Evolutionary conservation across 2,113 vertebrate species (phyloP).

Genomic region (Pipra filicauda): DNA sequence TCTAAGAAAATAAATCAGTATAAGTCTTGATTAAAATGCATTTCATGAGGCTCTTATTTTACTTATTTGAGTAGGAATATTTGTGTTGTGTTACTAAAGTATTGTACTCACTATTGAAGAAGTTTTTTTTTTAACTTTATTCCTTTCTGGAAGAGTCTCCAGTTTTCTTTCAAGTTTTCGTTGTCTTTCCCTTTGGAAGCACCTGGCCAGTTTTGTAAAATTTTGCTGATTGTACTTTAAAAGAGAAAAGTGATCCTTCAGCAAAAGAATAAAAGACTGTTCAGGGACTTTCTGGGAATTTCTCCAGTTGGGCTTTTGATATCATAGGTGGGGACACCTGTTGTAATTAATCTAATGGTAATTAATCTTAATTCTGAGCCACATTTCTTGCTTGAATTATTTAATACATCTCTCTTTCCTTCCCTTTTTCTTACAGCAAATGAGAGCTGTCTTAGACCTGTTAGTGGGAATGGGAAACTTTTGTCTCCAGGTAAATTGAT

Average conservation of each 20-base stretch:
- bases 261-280: neutral
- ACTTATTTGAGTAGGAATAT: neutral
- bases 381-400: neutral
- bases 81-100: neutral
- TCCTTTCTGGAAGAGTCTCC: neutral
- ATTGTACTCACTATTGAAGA: neutral
- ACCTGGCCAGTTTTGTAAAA: neutral
- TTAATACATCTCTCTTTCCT: neutral
- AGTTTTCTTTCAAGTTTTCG: neutral
- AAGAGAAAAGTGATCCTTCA: neutral
- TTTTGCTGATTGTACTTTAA: neutral
- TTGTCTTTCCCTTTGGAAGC: neutral
- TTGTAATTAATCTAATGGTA: neutral
- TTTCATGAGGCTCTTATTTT: neutral
- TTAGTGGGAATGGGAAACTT: slow-evolving; percentile 84
- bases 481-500: slow-evolving; percentile 86
- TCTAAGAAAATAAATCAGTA: neutral
- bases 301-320: neutral
- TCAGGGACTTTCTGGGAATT: neutral
- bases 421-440: slow-evolving; percentile 70
- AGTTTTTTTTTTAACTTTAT: neutral
- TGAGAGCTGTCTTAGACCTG: slow-evolving; percentile 84
- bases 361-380: neutral
- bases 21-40: neutral
- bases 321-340: neutral